These are phyloP conservation scores for Resseliella maxima DNA, from an alignment of 2,888 invertebrate species.

Conservation along the genomic window DNA sequence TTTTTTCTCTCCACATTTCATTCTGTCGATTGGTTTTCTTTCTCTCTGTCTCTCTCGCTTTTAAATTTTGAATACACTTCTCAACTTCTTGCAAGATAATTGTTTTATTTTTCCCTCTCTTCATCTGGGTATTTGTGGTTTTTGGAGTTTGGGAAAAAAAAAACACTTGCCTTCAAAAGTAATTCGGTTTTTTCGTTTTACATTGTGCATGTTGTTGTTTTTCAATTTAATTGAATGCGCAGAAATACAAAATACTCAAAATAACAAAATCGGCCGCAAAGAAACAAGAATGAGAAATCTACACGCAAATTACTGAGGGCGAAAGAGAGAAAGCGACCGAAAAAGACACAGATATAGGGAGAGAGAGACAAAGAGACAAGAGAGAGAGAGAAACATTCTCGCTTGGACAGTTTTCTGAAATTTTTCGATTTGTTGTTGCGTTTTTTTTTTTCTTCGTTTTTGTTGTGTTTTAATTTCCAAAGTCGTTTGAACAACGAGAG, in stretches of 20 bases:
- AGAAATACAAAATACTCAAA: neutral
- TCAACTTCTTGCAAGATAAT: neutral
- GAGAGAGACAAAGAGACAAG: too few relatives aligned
- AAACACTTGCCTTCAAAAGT: slow-evolving; percentile 25
- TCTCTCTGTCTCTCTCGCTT: too few relatives aligned
- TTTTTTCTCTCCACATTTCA: neutral
- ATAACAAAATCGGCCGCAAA: neutral
- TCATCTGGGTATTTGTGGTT: slow-evolving; percentile 26
- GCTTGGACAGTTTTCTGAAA: slow-evolving; percentile 14
- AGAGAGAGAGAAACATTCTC: neutral
- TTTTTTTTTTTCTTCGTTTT: neutral
- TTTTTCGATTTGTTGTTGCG: neutral
- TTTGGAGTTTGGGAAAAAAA: neutral
- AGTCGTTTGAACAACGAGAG: neutral
- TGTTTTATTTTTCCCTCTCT: neutral
- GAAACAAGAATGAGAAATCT: too few relatives aligned
- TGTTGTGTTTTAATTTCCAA: neutral
- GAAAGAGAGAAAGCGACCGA: neutral
- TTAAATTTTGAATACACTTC: neutral
- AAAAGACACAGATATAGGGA: neutral
- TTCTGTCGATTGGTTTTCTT: neutral
- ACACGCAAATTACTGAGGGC: too few relatives aligned
- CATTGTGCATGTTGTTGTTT: neutral
- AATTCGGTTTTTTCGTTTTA: neutral
- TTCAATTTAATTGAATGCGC: slow-evolving; percentile 17